Evolutionary conservation across 2,113 vertebrate species (phyloP).

Genomic region (Centrocercus urophasianus): DNA sequence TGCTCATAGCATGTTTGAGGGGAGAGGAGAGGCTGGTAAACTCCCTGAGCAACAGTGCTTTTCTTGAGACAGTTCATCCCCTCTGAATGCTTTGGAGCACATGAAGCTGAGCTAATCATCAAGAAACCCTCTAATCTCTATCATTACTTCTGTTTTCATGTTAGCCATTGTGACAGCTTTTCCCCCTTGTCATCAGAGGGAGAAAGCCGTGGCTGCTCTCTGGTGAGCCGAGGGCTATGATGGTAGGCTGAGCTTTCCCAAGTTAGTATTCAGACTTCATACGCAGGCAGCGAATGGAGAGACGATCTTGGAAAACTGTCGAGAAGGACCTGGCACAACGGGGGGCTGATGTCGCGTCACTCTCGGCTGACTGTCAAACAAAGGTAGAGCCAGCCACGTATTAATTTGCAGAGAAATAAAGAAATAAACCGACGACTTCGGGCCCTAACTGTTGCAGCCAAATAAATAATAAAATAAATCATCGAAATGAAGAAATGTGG

Average conservation of each 20-base stretch:
- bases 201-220: slow-evolving; percentile 51
- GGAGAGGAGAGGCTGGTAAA: background rate
- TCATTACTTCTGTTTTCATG: slow-evolving; percentile 49
- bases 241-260: slow-evolving; percentile 41
- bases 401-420: slow-evolving; percentile 66
- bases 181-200: slow-evolving; percentile 10
- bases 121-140: slow-evolving; percentile 59
- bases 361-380: slow-evolving; percentile 74
- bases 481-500: slow-evolving; percentile 75
- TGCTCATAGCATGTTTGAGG: background rate
- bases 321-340: slow-evolving; percentile 15
- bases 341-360: slow-evolving; percentile 20
- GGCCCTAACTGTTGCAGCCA: slow-evolving; percentile 63
- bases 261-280: slow-evolving; percentile 68
- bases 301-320: slow-evolving; percentile 41
- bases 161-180: slow-evolving; percentile 43
- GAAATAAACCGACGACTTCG: slow-evolving; percentile 68
- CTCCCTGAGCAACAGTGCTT: background rate
- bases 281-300: slow-evolving; percentile 21
- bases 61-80: slow-evolving; percentile 7
- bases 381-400: slow-evolving; percentile 59
- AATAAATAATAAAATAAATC: slow-evolving; percentile 76
- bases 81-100: slow-evolving; percentile 23
- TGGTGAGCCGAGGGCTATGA: slow-evolving; percentile 14
- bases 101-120: slow-evolving; percentile 60